Evolutionary conservation across 1,140 invertebrate genomes (phyloP).

Genomic region (Ostrea denselamellosa): DNA sequence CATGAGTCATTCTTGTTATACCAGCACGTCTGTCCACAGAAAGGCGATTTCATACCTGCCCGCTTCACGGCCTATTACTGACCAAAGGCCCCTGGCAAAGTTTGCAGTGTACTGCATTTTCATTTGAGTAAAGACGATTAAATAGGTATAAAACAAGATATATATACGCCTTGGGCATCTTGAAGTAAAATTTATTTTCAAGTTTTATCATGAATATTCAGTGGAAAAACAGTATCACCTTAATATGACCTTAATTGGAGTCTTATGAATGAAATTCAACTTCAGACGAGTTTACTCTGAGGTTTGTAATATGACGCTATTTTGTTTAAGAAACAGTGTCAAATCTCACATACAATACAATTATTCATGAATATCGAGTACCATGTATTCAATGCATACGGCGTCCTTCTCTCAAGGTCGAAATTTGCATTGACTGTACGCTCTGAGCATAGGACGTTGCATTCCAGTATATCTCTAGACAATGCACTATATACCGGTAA

Average conservation of each 20-base stretch:
- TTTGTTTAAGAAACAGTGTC: background rate
- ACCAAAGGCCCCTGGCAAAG: background rate
- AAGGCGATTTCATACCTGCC: background rate
- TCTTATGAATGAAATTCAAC: slow-evolving; percentile 27
- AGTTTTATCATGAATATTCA: background rate
- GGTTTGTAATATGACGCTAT: background rate
- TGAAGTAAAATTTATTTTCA: background rate
- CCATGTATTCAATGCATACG: background rate
- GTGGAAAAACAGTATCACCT: slow-evolving; percentile 4
- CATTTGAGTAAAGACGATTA: slow-evolving; percentile 22
- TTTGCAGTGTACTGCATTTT: slow-evolving; percentile 33
- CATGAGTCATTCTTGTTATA: slow-evolving; percentile 17
- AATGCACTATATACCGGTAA: background rate
- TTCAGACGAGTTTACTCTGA: slow-evolving; percentile 8
- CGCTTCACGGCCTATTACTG: background rate
- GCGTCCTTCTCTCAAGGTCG: slow-evolving; percentile 9
- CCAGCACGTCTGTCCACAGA: background rate
- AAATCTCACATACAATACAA: background rate
- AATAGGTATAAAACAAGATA: background rate
- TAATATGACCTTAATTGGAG: slow-evolving; percentile 17
- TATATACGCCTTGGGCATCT: background rate
- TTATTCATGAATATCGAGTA: slow-evolving; percentile 13
- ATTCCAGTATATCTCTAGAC: slow-evolving; percentile 3
- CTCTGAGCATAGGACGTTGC: background rate
- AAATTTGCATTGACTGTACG: background rate